These are phyloP conservation scores for Distichodus sexfasciatus DNA, from an alignment of 2,797 vertebrate species.

Conservation along the genomic window DNA sequence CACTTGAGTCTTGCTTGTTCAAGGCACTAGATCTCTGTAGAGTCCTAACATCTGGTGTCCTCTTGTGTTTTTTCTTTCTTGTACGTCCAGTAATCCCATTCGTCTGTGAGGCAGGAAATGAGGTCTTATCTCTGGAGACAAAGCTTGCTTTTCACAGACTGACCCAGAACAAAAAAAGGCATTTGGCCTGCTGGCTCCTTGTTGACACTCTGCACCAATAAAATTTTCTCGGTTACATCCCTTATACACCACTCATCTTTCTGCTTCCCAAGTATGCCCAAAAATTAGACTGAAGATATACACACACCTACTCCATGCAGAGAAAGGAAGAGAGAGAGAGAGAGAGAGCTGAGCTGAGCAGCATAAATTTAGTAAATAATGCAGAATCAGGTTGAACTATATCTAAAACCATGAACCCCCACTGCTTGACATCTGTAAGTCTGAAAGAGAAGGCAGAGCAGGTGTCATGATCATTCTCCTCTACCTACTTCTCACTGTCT, in stretches of 20 bases:
- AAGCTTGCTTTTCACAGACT: neutral
- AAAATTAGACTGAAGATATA: no score
- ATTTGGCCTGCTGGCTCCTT: slow-evolving; percentile 5
- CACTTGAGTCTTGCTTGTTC: slow-evolving; percentile 59
- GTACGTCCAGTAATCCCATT: slow-evolving; percentile 66
- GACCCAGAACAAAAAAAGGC: slow-evolving; percentile 21
- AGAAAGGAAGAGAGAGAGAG: neutral
- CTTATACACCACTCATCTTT: neutral
- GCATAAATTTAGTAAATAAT: no score
- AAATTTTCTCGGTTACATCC: slow-evolving; percentile 32
- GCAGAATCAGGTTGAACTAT: no score
- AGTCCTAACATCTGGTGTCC: slow-evolving; percentile 38
- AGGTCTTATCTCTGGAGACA: slow-evolving; percentile 10
- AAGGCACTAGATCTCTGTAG: slow-evolving; percentile 61
- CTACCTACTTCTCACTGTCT: slow-evolving; percentile 13
- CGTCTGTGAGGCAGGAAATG: slow-evolving; percentile 26
- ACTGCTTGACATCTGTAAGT: neutral
- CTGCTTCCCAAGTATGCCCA: neutral
- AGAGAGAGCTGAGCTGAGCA: no score
- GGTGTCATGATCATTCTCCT: slow-evolving; percentile 23
- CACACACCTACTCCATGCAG: no score
- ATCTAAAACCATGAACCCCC: neutral
- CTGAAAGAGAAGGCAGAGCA: slow-evolving; percentile 14
- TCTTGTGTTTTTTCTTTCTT: slow-evolving; percentile 22
- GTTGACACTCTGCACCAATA: slow-evolving; percentile 3